phyloP scores from a whole-genome alignment of 2,888 invertebrate genomes.

The Tetragonisca angustula region DNA sequence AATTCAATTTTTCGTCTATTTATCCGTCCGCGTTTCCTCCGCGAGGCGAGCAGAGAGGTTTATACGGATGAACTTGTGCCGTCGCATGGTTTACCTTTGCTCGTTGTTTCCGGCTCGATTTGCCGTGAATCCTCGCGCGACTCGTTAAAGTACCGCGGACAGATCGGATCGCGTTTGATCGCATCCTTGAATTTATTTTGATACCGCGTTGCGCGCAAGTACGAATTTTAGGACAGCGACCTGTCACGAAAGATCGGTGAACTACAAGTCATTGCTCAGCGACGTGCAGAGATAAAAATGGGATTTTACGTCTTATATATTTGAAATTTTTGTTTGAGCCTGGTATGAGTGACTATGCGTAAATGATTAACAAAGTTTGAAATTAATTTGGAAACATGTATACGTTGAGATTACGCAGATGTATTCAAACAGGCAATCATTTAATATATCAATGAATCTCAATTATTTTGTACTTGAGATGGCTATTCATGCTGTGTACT shows the following conservation, averaged over 20 bases:
- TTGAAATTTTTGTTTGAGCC: no score
- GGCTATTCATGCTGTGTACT: no score
- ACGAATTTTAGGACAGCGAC: neutral
- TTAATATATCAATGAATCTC: no score
- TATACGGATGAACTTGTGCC: constrained; percentile 37
- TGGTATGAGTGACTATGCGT: no score
- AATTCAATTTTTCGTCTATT: constrained; percentile 42
- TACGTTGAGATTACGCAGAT: no score
- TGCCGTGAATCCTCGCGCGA: constrained; percentile 23
- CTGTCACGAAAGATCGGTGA: neutral
- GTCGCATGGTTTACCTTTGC: constrained; percentile 32
- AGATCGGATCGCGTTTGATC: constrained; percentile 33
- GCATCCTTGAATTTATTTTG: constrained; percentile 34
- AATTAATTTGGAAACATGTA: no score
- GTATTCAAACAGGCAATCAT: no score
- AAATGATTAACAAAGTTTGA: no score
- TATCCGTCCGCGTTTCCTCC: constrained; percentile 4
- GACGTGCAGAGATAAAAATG: neutral
- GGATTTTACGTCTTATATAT: no score
- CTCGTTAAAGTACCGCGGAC: constrained; percentile 24
- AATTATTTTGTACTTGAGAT: no score
- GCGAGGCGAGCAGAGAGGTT: constrained; percentile 2
- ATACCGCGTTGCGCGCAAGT: neutral
- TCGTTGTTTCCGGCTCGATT: constrained; percentile 37
- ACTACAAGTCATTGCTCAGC: no score